These are phyloP conservation scores for Aleiodes sp. DNA, from an alignment of 1,140 invertebrate genomes.

Conservation along the genomic window DNA sequence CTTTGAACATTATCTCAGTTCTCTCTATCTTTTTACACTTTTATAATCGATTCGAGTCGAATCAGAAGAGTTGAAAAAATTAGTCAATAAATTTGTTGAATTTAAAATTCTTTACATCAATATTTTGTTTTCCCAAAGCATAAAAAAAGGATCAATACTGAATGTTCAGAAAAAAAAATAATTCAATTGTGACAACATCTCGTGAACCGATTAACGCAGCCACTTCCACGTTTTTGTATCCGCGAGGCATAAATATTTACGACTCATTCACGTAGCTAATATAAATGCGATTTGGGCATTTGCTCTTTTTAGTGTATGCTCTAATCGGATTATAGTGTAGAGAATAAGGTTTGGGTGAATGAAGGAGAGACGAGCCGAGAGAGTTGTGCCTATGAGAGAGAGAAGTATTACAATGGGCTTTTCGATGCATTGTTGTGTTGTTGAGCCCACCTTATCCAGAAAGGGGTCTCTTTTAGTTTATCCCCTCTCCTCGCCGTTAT, in stretches of 20 bases:
- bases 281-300: constrained; percentile 67
- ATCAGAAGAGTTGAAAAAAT: too few relatives aligned
- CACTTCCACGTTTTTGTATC: constrained; percentile 45
- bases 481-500: not conserved
- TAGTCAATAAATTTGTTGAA: too few relatives aligned
- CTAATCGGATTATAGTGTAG: constrained; percentile 56
- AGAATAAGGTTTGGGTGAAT: constrained; percentile 5
- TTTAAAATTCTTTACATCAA: too few relatives aligned
- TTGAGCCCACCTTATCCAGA: constrained; percentile 12
- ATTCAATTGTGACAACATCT: constrained; percentile 57
- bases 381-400: not conserved
- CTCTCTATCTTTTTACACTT: too few relatives aligned
- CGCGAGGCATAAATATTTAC: constrained; percentile 64
- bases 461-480: constrained; percentile 18
- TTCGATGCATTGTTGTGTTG: constrained; percentile 15
- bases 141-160: not conserved
- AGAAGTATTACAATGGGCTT: not conserved
- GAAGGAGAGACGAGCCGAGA: not conserved
- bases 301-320: constrained; percentile 64
- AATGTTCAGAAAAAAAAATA: constrained; percentile 26
- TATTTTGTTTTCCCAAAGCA: constrained; percentile 10
- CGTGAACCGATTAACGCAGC: constrained; percentile 60
- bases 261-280: constrained; percentile 66
- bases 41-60: too few relatives aligned
- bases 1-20: too few relatives aligned